A percentile compares a stretch with the other conserved stretches of the same genome.
These are phyloP conservation scores for Drosophila neonasuta DNA, from an alignment of 2,888 invertebrate genomes.

Conservation along the genomic window DNA sequence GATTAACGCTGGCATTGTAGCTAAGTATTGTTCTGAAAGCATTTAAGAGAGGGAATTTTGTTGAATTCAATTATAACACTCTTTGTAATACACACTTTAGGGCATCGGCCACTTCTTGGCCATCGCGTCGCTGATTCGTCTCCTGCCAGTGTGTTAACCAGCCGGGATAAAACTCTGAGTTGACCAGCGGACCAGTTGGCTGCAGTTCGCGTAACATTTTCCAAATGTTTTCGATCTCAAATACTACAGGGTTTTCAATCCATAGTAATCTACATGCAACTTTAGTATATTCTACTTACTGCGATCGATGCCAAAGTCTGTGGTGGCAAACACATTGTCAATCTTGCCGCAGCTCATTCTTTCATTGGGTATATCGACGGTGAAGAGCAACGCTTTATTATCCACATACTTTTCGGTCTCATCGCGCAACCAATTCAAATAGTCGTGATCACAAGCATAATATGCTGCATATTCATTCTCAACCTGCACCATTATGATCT, in stretches of 20 bases:
- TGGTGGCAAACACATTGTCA: constrained; percentile 88
- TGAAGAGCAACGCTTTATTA: constrained; percentile 86
- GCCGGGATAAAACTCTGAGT: constrained; percentile 95
- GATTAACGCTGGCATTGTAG: constrained; percentile 86
- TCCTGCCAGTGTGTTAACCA: constrained; percentile 96
- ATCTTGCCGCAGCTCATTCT: constrained; percentile 86
- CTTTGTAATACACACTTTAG: constrained; percentile 47
- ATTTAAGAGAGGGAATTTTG: not conserved
- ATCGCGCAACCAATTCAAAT: constrained; percentile 87
- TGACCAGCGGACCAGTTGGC: constrained; percentile 91
- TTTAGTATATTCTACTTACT: constrained; percentile 53
- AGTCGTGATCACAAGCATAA: constrained; percentile 86
- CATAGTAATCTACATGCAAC: not conserved
- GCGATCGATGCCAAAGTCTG: constrained; percentile 88
- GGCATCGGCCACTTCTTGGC: constrained; percentile 83
- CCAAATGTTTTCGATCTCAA: constrained; percentile 82
- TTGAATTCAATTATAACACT: not conserved
- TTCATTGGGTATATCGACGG: constrained; percentile 88
- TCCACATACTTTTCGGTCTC: constrained; percentile 83
- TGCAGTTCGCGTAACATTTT: constrained; percentile 83
- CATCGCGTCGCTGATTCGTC: constrained; percentile 84
- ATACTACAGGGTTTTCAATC: constrained; percentile 48
- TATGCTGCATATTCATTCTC: constrained; percentile 97
- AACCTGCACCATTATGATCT: constrained; percentile 91
- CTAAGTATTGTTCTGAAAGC: constrained; percentile 83